Evolutionary conservation across 2,797 vertebrate species (phyloP).

Genomic region (Darevskia mixta): DNA sequence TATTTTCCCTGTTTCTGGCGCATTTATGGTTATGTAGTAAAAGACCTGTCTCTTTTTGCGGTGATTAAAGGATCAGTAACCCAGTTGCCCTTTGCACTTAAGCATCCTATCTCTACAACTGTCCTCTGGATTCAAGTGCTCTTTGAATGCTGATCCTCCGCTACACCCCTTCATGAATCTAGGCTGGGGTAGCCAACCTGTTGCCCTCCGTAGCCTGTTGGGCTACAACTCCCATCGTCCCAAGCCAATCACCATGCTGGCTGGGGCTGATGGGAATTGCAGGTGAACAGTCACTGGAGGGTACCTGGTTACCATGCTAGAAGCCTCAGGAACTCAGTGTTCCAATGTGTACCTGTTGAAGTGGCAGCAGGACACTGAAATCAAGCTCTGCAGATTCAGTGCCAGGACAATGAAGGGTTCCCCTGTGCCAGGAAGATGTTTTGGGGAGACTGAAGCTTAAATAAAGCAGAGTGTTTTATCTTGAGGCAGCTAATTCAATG

Average conservation of each 20-base stretch:
- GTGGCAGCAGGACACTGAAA: not conserved
- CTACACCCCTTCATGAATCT: not conserved
- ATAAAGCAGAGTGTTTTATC: constrained; percentile 3
- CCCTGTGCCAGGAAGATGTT: not conserved
- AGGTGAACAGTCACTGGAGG: no score
- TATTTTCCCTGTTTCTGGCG: not conserved
- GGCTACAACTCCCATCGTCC: no score
- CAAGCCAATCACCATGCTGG: no score
- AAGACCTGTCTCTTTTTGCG: no score
- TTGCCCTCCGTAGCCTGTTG: no score
- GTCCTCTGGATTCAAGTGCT: not conserved
- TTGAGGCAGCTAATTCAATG: constrained; percentile 16
- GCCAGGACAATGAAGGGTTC: not conserved
- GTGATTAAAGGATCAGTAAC: not conserved
- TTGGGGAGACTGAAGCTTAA: not conserved
- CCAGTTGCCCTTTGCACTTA: not conserved
- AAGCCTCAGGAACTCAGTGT: not conserved
- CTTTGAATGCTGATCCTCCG: not conserved
- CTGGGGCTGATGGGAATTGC: no score
- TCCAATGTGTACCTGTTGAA: not conserved
- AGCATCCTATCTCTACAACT: not conserved
- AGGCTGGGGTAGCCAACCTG: no score
- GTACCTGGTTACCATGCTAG: no score
- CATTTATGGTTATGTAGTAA: not conserved
- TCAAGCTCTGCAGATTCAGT: not conserved